phyloP scores from a whole-genome alignment of 2,113 vertebrate genomes.

The Gallinago jamesoni region DNA sequence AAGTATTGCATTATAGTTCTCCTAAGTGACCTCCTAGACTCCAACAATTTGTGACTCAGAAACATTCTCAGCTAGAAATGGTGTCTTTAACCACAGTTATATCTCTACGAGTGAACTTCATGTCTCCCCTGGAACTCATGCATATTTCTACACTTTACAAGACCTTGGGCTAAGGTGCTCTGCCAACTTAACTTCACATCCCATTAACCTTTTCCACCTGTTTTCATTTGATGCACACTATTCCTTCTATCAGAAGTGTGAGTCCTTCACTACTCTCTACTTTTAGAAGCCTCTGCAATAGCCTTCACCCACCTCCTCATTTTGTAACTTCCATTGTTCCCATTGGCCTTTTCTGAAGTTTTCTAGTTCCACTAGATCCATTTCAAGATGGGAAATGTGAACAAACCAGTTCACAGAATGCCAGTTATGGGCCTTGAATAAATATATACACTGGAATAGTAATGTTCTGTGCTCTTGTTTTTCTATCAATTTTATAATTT shows the following conservation, averaged over 20 bases:
- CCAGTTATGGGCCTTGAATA: neutral
- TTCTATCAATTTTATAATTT: neutral
- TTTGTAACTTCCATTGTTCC: neutral
- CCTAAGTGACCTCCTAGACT: neutral
- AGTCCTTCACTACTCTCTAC: neutral
- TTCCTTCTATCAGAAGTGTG: neutral
- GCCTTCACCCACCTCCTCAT: neutral
- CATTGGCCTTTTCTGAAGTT: neutral
- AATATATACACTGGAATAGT: neutral
- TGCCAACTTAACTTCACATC: neutral
- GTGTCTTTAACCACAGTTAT: neutral
- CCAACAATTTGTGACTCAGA: neutral
- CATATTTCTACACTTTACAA: neutral
- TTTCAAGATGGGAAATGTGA: neutral
- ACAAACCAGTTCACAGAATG: neutral
- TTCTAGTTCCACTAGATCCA: neutral
- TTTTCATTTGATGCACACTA: neutral
- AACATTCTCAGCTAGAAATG: neutral
- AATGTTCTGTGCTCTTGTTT: neutral
- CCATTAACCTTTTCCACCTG: neutral
- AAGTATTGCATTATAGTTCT: neutral
- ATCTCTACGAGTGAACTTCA: neutral
- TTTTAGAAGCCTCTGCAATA: neutral
- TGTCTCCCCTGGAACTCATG: neutral
- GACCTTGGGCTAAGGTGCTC: neutral